phyloP scores from a whole-genome alignment of 1,140 invertebrate genomes.

The Lordiphosa stackelbergi region DNA sequence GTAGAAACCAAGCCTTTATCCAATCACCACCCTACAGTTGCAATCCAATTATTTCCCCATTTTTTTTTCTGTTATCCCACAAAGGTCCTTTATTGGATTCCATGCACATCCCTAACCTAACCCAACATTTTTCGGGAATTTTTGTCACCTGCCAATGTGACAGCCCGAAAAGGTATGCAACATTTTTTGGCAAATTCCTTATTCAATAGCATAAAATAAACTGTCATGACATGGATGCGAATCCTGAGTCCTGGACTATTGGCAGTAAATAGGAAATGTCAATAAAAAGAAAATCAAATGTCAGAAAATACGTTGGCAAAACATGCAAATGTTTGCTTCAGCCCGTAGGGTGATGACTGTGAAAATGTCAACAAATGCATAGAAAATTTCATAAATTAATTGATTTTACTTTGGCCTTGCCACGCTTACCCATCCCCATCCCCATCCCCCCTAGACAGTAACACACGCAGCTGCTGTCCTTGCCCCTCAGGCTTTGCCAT shows the following conservation, averaged over 20 bases:
- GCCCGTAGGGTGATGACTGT: constrained; percentile 13
- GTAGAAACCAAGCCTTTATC: too few relatives aligned
- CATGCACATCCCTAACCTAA: too few relatives aligned
- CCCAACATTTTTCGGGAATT: constrained; percentile 17
- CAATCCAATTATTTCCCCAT: constrained; percentile 10
- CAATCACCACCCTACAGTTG: too few relatives aligned
- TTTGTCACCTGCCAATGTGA: constrained; percentile 52
- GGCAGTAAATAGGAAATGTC: constrained; percentile 63
- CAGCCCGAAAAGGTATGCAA: constrained; percentile 38
- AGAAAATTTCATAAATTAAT: constrained; percentile 65
- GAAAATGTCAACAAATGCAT: constrained; percentile 45
- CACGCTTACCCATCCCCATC: constrained; percentile 1
- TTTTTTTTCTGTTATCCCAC: too few relatives aligned
- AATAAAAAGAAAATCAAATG: constrained; percentile 29
- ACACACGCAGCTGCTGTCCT: too few relatives aligned
- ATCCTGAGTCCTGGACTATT: constrained; percentile 22
- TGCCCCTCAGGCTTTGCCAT: constrained; percentile 31
- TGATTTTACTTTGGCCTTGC: constrained; percentile 63
- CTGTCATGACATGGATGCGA: constrained; percentile 44
- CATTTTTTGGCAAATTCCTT: constrained; percentile 35
- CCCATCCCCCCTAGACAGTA: constrained; percentile 2
- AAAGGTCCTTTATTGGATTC: constrained; percentile 3
- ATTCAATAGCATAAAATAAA: constrained; percentile 44
- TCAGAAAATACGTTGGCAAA: constrained; percentile 12
- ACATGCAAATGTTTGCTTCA: constrained; percentile 54